Percentiles rank a stretch among this genome's conserved stretches.
Conservation (phyloP, 2,113 vertebrate species). For the Poeciliopsis prolifica region DNA sequence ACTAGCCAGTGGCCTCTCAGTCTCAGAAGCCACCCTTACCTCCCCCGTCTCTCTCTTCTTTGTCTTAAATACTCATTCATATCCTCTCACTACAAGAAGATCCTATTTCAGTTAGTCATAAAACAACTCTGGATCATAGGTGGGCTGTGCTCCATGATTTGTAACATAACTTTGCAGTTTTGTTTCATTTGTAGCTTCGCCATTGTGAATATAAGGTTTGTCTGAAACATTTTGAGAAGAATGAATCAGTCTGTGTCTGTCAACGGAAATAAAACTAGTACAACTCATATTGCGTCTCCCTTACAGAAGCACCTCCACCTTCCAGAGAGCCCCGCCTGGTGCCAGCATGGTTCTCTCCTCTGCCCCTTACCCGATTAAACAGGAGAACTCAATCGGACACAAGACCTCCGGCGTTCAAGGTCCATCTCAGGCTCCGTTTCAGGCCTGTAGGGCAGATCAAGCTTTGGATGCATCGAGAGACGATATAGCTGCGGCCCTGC, state of each 20-base stretch:
- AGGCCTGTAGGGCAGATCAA: conserved; percentile 50
- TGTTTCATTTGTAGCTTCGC: not conserved
- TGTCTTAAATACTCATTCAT: conserved; percentile 77
- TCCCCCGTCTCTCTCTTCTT: conserved; percentile 60
- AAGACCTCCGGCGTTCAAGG: conserved; percentile 72
- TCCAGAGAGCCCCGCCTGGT: conserved; percentile 65
- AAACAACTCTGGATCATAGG: conserved; percentile 46
- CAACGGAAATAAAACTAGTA: conserved; percentile 57
- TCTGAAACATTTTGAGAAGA: conserved; percentile 50
- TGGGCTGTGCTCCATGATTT: conserved; percentile 8
- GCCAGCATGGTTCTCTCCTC: conserved; percentile 45
- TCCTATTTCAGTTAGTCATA: conserved; percentile 71
- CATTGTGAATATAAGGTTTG: not conserved
- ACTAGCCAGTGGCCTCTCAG: conserved; percentile 60
- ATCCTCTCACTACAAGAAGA: conserved; percentile 56
- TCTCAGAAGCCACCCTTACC: conserved; percentile 38
- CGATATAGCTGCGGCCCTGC: conserved; percentile 30
- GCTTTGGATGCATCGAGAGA: conserved; percentile 66
- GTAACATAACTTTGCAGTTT: not conserved
- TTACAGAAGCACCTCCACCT: conserved; percentile 66
- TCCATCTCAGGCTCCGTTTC: conserved; percentile 72
- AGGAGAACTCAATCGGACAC: conserved; percentile 86
- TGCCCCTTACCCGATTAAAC: conserved; percentile 87
- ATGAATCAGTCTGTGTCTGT: conserved; percentile 66
- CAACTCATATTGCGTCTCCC: conserved; percentile 65